These are phyloP conservation scores for Eurytoma californica DNA, from an alignment of 2,888 invertebrate genomes.

Conservation along the genomic window DNA sequence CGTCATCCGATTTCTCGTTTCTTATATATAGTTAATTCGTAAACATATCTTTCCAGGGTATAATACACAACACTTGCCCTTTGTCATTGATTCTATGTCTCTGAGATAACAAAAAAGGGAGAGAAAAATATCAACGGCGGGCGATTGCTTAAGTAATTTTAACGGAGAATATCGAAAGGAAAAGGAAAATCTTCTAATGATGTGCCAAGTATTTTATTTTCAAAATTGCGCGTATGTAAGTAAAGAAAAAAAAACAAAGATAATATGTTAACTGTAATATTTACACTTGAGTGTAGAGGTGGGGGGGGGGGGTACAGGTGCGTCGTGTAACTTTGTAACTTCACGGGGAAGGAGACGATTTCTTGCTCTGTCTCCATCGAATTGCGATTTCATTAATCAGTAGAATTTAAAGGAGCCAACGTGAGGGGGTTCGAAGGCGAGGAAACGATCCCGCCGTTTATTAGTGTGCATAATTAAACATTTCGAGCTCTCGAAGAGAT, in stretches of 20 bases:
- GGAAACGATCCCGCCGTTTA: conserved; percentile 25
- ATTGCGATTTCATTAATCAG: conserved; percentile 40
- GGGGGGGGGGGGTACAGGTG: conserved; percentile 31
- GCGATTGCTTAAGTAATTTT: conserved; percentile 47
- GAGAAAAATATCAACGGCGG: conserved; percentile 38
- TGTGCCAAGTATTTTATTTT: conserved; percentile 58
- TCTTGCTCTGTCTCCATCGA: conserved; percentile 38
- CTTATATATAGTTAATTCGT: conserved; percentile 60
- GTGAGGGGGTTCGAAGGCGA: background rate
- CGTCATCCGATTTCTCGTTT: conserved; percentile 56
- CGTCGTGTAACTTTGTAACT: conserved; percentile 40
- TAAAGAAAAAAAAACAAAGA: conserved; percentile 13
- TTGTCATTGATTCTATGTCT: conserved; percentile 49
- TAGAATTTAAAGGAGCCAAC: conserved; percentile 29
- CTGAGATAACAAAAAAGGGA: conserved; percentile 36
- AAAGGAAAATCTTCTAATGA: conserved; percentile 52
- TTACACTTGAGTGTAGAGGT: conserved; percentile 45
- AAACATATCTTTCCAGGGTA: conserved; percentile 73
- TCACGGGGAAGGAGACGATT: conserved; percentile 7
- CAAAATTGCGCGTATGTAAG: conserved; percentile 51
- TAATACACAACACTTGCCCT: conserved; percentile 57
- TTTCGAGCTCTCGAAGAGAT: conserved; percentile 27
- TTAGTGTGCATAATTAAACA: conserved; percentile 41
- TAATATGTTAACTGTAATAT: conserved; percentile 45
- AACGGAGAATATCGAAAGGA: conserved; percentile 14